These are phyloP conservation scores for Drosophila yakuba DNA, from an alignment of 1,140 invertebrate species.

Conservation along the genomic window DNA sequence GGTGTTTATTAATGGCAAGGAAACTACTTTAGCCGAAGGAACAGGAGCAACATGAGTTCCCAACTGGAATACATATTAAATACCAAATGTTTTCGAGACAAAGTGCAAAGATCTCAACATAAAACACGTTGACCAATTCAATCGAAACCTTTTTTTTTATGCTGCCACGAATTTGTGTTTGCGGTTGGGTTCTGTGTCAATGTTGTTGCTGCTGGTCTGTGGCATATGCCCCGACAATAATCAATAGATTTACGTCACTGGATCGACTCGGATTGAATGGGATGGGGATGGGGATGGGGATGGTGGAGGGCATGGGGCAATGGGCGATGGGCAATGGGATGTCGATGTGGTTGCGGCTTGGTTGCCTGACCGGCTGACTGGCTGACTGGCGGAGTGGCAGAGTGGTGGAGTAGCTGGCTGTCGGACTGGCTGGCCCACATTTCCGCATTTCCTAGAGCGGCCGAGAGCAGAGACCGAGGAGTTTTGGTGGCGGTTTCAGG, in stretches of 20 bases:
- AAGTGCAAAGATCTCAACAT: no score
- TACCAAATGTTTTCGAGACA: no score
- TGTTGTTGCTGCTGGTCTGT: slow-evolving; percentile 29
- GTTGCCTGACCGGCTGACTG: slow-evolving; percentile 6
- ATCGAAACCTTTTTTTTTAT: slow-evolving; percentile 20
- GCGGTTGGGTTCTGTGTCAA: slow-evolving; percentile 49
- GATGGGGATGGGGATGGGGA: not conserved
- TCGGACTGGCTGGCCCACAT: slow-evolving; percentile 33
- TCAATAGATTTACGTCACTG: slow-evolving; percentile 79
- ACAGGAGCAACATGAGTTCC: no score
- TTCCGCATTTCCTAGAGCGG: slow-evolving; percentile 33
- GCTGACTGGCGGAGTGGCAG: not conserved
- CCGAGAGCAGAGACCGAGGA: not conserved
- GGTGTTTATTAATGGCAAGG: no score
- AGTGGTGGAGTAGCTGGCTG: not conserved
- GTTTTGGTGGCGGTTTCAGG: slow-evolving; percentile 30
- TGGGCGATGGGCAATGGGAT: not conserved
- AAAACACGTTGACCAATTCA: not conserved
- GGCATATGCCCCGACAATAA: slow-evolving; percentile 71
- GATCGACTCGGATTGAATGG: slow-evolving; percentile 23
- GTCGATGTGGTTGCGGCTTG: slow-evolving; percentile 10
- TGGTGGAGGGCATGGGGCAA: no score
- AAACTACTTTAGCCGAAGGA: no score
- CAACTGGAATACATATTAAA: no score
- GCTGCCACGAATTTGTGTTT: slow-evolving; percentile 60